These are phyloP conservation scores for Sylvia atricapilla DNA, from an alignment of 2,113 vertebrate species.

Conservation along the genomic window DNA sequence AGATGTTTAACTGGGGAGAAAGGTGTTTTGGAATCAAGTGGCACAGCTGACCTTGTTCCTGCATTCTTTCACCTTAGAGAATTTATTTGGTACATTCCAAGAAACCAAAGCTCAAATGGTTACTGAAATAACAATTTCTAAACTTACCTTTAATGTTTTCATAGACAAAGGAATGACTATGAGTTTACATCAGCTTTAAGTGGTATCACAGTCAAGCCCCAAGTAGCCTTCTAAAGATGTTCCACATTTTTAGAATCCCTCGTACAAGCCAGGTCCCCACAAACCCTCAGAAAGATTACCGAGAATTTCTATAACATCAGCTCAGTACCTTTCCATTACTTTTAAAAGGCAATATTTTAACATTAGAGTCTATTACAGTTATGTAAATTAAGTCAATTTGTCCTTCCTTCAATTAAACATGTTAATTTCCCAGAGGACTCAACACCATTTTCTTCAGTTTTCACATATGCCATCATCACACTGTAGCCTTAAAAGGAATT, in stretches of 20 bases:
- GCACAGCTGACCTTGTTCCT: not conserved
- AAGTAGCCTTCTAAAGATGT: not conserved
- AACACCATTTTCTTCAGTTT: slow-evolving; percentile 33
- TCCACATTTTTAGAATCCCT: not conserved
- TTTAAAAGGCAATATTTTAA: slow-evolving; percentile 8
- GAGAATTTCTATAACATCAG: not conserved
- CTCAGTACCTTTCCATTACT: not conserved
- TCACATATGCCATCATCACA: not conserved
- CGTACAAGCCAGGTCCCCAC: not conserved
- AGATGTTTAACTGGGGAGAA: not conserved
- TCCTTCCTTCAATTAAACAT: slow-evolving; percentile 41
- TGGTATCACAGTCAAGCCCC: not conserved
- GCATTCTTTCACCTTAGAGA: not conserved
- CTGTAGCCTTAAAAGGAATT: not conserved
- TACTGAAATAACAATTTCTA: not conserved
- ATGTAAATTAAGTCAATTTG: slow-evolving; percentile 43
- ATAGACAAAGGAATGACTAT: not conserved
- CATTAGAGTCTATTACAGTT: not conserved
- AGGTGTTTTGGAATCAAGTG: not conserved
- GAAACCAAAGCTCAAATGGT: not conserved
- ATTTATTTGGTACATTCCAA: not conserved
- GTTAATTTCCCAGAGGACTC: slow-evolving; percentile 49
- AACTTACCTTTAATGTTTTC: not conserved
- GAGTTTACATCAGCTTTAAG: not conserved
- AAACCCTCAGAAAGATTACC: not conserved